These are phyloP conservation scores for Acanthoscelides obtectus DNA, from an alignment of 2,888 invertebrate species.

Conservation along the genomic window DNA sequence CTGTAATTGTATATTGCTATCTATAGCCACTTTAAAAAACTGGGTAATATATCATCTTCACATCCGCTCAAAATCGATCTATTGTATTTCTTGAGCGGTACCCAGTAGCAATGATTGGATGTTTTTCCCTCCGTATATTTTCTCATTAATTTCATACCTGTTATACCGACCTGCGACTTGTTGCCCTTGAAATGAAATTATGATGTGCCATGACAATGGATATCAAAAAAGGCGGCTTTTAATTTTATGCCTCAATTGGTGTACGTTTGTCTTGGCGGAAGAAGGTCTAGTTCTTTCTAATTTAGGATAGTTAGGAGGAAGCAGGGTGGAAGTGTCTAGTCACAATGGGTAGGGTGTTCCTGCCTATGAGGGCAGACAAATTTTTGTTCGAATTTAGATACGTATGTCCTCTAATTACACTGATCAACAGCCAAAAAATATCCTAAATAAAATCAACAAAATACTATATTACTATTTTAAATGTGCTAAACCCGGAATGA, in stretches of 20 bases:
- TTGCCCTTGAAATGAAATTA: constrained; percentile 17
- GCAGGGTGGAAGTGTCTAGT: neutral
- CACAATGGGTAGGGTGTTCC: neutral
- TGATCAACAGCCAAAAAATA: no score
- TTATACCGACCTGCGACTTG: neutral
- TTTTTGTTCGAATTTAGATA: no score
- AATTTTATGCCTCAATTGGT: constrained; percentile 16
- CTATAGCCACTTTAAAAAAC: neutral
- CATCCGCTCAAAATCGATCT: neutral
- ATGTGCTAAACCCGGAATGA: no score
- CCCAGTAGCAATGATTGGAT: neutral
- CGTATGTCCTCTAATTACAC: no score
- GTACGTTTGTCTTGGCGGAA: neutral
- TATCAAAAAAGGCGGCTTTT: constrained; percentile 25
- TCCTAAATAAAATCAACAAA: no score
- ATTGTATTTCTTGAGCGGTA: neutral
- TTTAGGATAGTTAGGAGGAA: neutral
- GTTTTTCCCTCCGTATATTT: neutral
- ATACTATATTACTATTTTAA: no score
- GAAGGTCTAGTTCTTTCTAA: neutral
- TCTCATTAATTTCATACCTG: neutral
- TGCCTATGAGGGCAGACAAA: no score
- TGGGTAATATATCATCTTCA: neutral
- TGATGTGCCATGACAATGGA: constrained; percentile 20
- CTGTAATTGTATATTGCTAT: no score